Base-by-base conservation (phyloP, 2,888 invertebrate genomes). In the Drosophila tanythrix region DNA sequence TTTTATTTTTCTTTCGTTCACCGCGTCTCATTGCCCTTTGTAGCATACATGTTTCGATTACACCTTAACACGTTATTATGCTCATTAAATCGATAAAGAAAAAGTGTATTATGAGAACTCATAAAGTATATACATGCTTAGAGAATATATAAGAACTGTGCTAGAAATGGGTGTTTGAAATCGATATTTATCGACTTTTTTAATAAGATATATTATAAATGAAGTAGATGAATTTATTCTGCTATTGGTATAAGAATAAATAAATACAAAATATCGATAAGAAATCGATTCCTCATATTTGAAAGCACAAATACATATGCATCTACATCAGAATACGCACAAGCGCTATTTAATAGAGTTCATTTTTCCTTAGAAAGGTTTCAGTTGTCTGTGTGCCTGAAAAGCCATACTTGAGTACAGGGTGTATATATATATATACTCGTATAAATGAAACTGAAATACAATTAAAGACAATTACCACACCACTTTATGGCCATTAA, bases 401-500 rank as follows among this genome's bases (percentile, higher is more conserved):
- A 38, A 18, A 1, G 8, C 1, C 2, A 18, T 7, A 8, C 38
- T 11, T 11, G 5, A 43, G 5, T 21, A 1, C 3, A 21, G 21
- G 13, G 7, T 13, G 21, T 21, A 21, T 21, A 21, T 21, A 21
- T 21, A 21, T 21, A 21, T 21, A 21, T 21, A 21, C 21, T 21
- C 21, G 21, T 21, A 21, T 21, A 21, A 21, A 21, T 21, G 2
- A 21, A 69, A 40, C 40, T 11, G 33, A 52, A 50, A 18, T 52
- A 6, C 15, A 48, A 63, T 58, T 58, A 11, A 7, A 21, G 7
- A 21, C 27, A 1, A 48, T 51, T 36, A 50, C 13, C 29, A 51
- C 11, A 25, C 46, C 18, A 29, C 50, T 67, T 67, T 25, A 53
- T 35, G 35, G 57, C 29, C 27, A 43, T 67, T 66, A 33, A 68